These are phyloP conservation scores for Callithrix jacchus DNA, from an alignment of 2,113 vertebrate species.

Conservation along the genomic window DNA sequence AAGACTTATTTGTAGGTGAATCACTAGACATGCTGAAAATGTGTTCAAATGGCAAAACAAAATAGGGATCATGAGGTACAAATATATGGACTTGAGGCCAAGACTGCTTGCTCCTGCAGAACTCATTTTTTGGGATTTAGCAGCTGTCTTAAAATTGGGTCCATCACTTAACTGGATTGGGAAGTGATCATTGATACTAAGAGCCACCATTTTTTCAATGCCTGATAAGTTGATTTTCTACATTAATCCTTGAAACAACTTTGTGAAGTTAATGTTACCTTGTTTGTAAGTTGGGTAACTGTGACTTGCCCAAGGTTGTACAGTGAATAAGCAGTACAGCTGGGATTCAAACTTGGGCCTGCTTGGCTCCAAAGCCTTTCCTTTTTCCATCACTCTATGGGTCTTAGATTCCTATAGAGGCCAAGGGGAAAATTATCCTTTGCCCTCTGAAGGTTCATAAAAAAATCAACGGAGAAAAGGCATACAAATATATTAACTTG, in stretches of 20 bases:
- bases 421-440: neutral
- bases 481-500: neutral
- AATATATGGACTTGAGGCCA: neutral
- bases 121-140: neutral
- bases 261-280: neutral
- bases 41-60: neutral
- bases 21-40: neutral
- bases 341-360: neutral
- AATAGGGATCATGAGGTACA: neutral
- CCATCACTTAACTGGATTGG: neutral
- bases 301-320: neutral
- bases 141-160: neutral
- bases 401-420: neutral
- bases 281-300: neutral
- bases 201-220: neutral
- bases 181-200: neutral
- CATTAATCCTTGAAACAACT: constrained; percentile 29
- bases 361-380: neutral
- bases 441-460: neutral
- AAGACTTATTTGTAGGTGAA: neutral
- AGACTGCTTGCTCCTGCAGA: neutral
- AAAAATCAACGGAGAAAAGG: neutral
- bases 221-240: neutral
- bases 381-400: neutral
- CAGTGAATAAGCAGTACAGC: neutral